A percentile compares a stretch with the other conserved stretches of the same genome.
Conservation (phyloP, 2,797 vertebrate species). For the Enteromius argenteus region DNA sequence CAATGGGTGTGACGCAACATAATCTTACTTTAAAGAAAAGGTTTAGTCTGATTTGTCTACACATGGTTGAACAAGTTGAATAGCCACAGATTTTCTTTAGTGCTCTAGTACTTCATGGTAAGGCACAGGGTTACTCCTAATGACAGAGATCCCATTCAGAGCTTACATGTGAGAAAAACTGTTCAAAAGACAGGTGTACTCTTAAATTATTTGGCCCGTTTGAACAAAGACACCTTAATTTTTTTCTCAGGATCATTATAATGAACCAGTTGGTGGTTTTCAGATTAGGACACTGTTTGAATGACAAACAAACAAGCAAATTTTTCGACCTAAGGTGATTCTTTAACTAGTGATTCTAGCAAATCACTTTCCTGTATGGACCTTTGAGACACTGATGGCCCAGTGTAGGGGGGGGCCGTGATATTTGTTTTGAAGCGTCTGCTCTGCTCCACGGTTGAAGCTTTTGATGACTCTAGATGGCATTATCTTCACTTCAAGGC, state of each 20-base stretch:
- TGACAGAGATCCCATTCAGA: slow-evolving; percentile 49
- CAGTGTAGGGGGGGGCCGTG: neutral
- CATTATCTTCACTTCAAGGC: slow-evolving; percentile 55
- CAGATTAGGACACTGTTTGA: neutral
- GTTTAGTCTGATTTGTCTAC: slow-evolving; percentile 2
- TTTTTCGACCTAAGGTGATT: neutral
- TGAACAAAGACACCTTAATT: slow-evolving; percentile 13
- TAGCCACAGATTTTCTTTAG: slow-evolving; percentile 41
- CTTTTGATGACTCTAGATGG: slow-evolving; percentile 35
- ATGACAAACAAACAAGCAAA: neutral
- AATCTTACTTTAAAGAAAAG: slow-evolving; percentile 19
- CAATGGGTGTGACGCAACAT: slow-evolving; percentile 19
- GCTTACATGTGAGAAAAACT: slow-evolving; percentile 48
- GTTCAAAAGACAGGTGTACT: slow-evolving; percentile 51
- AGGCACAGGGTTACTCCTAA: slow-evolving; percentile 53
- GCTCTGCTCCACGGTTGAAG: slow-evolving; percentile 52
- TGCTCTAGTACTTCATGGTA: slow-evolving; percentile 38
- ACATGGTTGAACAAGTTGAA: slow-evolving; percentile 55
- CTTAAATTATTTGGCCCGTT: slow-evolving; percentile 33
- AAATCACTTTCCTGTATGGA: neutral
- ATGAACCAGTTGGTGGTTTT: neutral
- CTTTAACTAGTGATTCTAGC: neutral
- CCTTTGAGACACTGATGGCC: neutral
- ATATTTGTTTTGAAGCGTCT: slow-evolving; percentile 8
- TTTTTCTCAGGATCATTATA: neutral